phyloP scores from a whole-genome alignment of 2,888 invertebrate genomes.

The Patella depressa region DNA sequence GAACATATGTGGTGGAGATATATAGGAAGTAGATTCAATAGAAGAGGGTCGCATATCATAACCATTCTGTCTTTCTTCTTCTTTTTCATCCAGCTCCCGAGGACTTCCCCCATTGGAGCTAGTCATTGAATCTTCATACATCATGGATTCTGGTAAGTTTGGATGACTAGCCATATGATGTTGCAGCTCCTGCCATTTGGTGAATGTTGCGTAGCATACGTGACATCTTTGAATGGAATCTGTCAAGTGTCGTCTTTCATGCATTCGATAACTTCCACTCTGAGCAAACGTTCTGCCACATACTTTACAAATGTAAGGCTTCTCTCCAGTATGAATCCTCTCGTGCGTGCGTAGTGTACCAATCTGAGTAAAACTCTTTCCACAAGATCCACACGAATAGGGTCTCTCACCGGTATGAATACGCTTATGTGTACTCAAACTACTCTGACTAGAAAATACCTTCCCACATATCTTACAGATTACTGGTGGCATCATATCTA shows the following conservation, averaged over 20 bases:
- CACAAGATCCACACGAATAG: conserved; percentile 55
- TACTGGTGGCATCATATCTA: conserved; percentile 30
- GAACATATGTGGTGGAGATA: conserved; percentile 27
- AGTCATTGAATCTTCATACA: conserved; percentile 8
- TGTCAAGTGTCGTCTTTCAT: conserved; percentile 61
- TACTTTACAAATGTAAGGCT: conserved; percentile 59
- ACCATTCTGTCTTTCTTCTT: conserved; percentile 8
- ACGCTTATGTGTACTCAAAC: conserved; percentile 59
- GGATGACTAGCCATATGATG: conserved; percentile 61
- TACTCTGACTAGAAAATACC: conserved; percentile 61
- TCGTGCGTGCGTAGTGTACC: conserved; percentile 64
- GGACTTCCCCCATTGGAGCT: conserved; percentile 2
- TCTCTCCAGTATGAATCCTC: conserved; percentile 62
- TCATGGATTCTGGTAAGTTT: conserved; percentile 23
- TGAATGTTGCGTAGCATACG: conserved; percentile 58
- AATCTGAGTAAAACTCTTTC: conserved; percentile 64
- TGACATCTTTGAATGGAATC: conserved; percentile 61
- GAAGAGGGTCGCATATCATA: neutral
- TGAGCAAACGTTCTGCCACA: conserved; percentile 61
- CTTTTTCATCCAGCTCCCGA: neutral
- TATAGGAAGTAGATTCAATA: conserved; percentile 23
- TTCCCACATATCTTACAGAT: conserved; percentile 61
- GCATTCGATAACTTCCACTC: conserved; percentile 64
- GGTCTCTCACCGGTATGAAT: conserved; percentile 64
- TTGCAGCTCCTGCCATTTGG: conserved; percentile 56